A percentile compares a stretch with the other conserved stretches of the same genome.
These are phyloP conservation scores for Xanthorhoe spadicearia DNA, from an alignment of 2,888 invertebrate species.

Conservation along the genomic window DNA sequence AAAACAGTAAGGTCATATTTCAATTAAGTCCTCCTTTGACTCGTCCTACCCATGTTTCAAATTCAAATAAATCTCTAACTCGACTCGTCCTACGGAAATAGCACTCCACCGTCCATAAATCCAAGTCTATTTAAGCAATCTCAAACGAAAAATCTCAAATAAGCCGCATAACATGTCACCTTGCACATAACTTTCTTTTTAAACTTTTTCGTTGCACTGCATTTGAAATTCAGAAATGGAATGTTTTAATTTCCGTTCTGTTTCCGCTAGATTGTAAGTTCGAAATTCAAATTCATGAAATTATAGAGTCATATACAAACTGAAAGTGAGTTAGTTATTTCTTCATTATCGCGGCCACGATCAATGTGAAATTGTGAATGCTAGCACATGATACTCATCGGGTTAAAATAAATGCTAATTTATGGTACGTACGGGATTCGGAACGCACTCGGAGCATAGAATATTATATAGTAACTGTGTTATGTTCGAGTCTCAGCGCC, in stretches of 20 bases:
- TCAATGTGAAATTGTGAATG: constrained; percentile 63
- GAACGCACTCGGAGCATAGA: constrained; percentile 42
- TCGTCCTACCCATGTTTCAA: constrained; percentile 79
- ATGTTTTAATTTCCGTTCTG: constrained; percentile 39
- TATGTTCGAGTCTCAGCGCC: constrained; percentile 33
- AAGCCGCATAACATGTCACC: constrained; percentile 71
- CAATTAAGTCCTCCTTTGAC: constrained; percentile 80
- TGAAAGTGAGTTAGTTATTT: constrained; percentile 42
- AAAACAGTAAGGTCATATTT: constrained; percentile 78
- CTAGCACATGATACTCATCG: constrained; percentile 64
- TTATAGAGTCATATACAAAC: constrained; percentile 38
- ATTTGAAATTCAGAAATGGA: constrained; percentile 41
- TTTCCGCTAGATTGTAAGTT: constrained; percentile 34
- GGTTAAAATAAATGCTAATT: constrained; percentile 71
- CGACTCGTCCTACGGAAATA: constrained; percentile 81
- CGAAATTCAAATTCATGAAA: constrained; percentile 39
- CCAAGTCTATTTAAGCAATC: constrained; percentile 81
- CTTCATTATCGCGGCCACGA: constrained; percentile 59
- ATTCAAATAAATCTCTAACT: constrained; percentile 80
- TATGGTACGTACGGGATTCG: constrained; percentile 51
- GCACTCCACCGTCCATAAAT: constrained; percentile 81
- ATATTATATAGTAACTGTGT: constrained; percentile 15
- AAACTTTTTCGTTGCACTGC: constrained; percentile 46
- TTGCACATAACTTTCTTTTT: constrained; percentile 60
- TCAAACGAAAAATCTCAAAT: constrained; percentile 81